These are phyloP conservation scores for Luehdorfia chinensis DNA, from an alignment of 1,140 invertebrate genomes.

Conservation along the genomic window DNA sequence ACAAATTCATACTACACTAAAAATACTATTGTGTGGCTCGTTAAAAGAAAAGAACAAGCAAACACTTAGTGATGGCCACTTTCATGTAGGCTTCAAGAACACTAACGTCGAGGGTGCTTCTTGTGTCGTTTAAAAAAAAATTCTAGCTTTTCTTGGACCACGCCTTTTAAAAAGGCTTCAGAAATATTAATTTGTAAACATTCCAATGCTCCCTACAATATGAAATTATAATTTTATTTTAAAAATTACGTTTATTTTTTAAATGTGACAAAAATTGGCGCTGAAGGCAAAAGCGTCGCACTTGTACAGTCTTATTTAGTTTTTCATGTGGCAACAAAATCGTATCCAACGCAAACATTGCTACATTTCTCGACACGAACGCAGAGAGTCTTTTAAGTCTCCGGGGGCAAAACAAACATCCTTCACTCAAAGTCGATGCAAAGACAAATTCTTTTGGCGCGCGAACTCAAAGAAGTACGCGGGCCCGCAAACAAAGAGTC, in stretches of 20 bases:
- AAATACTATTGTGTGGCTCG: constrained; percentile 12
- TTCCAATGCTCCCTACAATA: too few species aligned
- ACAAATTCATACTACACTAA: too few species aligned
- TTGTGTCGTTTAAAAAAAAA: constrained; percentile 48
- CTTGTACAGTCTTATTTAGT: constrained; percentile 2
- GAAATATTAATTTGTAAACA: background rate
- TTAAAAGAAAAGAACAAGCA: constrained; percentile 31
- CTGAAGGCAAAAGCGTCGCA: background rate
- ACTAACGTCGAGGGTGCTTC: constrained; percentile 52
- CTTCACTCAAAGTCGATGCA: constrained; percentile 63
- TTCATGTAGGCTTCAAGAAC: constrained; percentile 46
- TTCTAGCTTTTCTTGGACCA: constrained; percentile 10
- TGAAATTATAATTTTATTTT: background rate
- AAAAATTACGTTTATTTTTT: too few species aligned
- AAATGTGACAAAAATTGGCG: constrained; percentile 1
- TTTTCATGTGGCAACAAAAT: constrained; percentile 24
- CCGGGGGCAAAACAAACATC: constrained; percentile 62
- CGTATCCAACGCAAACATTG: constrained; percentile 24
- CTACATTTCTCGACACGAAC: constrained; percentile 30
- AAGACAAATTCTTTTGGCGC: constrained; percentile 74
- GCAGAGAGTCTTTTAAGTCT: constrained; percentile 41
- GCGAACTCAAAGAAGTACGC: constrained; percentile 64
- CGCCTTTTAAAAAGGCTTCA: constrained; percentile 6
- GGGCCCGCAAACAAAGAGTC: constrained; percentile 64
- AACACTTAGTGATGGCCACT: constrained; percentile 54